These are phyloP conservation scores for Corella eumyota DNA, from an alignment of 23 tunicate species.

Conservation along the genomic window DNA sequence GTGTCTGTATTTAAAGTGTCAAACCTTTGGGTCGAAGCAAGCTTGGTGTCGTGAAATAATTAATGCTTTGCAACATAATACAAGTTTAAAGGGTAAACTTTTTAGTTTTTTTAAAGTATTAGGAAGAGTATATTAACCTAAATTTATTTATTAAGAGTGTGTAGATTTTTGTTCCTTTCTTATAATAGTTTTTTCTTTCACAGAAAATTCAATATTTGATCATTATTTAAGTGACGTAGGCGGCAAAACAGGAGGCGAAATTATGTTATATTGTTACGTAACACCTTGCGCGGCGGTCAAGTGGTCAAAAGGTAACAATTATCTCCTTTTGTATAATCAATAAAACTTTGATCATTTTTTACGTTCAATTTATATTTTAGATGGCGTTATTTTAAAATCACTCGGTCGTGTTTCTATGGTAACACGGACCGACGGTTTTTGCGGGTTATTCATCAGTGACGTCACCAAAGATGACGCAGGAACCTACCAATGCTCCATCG, in stretches of 20 bases:
- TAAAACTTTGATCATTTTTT: background rate
- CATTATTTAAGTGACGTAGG: slow-evolving; percentile 16
- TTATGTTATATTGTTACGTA: slow-evolving; percentile 20
- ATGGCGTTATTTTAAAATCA: background rate
- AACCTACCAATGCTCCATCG: slow-evolving; percentile 9
- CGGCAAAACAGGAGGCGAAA: background rate
- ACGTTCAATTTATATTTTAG: background rate
- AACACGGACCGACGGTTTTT: slow-evolving; percentile 13
- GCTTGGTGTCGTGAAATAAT: too few relatives aligned
- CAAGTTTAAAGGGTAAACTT: too few relatives aligned
- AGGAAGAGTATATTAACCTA: background rate
- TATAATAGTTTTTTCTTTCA: too few relatives aligned
- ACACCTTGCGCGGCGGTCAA: slow-evolving; percentile 6
- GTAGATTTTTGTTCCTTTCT: background rate
- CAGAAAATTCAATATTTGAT: background rate
- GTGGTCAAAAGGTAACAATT: slow-evolving; percentile 20
- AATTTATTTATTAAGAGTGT: too few relatives aligned
- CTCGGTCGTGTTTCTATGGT: background rate
- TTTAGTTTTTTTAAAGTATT: background rate
- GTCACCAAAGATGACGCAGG: slow-evolving; percentile 20
- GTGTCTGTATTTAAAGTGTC: too few relatives aligned
- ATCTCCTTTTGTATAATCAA: slow-evolving; percentile 1
- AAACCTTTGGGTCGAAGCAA: too few relatives aligned
- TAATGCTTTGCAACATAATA: too few relatives aligned
- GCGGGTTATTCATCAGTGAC: slow-evolving; percentile 5